Evolutionary conservation across 2,797 vertebrate species (phyloP).

Genomic region (Gorsachius magnificus): DNA sequence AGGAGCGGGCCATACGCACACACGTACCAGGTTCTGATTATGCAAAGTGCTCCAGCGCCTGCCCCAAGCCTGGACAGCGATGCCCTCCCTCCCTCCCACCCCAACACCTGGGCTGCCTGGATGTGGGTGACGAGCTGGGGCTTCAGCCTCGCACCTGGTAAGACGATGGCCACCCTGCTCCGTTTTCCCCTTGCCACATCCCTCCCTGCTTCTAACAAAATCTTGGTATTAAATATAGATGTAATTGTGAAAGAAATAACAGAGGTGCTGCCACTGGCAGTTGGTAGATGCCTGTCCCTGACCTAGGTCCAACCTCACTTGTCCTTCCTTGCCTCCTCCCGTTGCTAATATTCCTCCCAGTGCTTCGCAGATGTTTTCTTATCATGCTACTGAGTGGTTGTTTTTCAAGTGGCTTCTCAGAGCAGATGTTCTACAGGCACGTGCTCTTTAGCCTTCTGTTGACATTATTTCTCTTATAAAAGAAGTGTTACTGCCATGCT

Average conservation of each 20-base stretch:
- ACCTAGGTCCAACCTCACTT: neutral
- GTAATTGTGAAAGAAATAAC: neutral
- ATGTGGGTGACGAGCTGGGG: neutral
- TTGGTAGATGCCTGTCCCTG: neutral
- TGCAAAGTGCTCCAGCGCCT: neutral
- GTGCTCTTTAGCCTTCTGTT: neutral
- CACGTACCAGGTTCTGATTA: neutral
- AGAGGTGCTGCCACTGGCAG: neutral
- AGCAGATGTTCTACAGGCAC: constrained; percentile 42
- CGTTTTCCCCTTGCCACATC: neutral
- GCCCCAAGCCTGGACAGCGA: neutral
- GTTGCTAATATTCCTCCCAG: constrained; percentile 33
- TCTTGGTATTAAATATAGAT: neutral
- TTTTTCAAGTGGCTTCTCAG: constrained; percentile 37
- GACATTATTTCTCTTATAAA: neutral
- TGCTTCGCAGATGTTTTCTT: constrained; percentile 60
- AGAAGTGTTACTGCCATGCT: neutral
- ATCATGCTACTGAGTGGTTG: constrained; percentile 32
- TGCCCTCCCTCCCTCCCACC: neutral
- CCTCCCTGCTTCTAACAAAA: neutral
- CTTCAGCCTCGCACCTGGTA: neutral
- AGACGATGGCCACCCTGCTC: rapidly evolving
- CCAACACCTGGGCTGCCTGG: neutral
- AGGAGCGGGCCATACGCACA: neutral
- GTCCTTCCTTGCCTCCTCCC: constrained; percentile 23